Evolutionary conservation across 2,888 invertebrate species (phyloP).

Genomic region (Agriopis marginaria): DNA sequence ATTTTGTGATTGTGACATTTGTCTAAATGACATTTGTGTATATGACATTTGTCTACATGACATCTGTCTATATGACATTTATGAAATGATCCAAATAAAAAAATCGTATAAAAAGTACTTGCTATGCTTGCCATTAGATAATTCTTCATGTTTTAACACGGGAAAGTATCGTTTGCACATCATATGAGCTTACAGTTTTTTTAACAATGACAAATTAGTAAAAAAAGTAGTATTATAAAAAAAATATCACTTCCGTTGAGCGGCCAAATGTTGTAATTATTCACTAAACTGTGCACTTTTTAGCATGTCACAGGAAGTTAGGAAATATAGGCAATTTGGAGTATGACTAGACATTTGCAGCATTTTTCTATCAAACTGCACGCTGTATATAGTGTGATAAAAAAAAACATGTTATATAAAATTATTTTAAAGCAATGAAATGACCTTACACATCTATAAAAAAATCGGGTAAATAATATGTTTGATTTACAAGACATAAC

Average conservation of each 20-base stretch:
- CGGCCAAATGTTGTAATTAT: slow-evolving; percentile 42
- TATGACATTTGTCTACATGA: too few relatives aligned
- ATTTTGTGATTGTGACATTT: too few relatives aligned
- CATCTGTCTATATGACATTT: too few relatives aligned
- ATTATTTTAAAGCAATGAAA: not conserved
- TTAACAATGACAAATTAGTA: not conserved
- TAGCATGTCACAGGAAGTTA: slow-evolving; percentile 42
- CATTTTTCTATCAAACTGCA: slow-evolving; percentile 23
- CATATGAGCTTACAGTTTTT: not conserved
- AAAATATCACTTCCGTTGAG: slow-evolving; percentile 41
- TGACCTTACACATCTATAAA: not conserved
- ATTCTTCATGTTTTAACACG: too few relatives aligned
- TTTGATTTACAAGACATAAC: not conserved
- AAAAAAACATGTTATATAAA: not conserved
- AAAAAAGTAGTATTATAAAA: slow-evolving; percentile 27
- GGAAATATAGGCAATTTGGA: slow-evolving; percentile 38
- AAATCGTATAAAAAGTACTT: too few relatives aligned
- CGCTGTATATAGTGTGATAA: slow-evolving; percentile 3
- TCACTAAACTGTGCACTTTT: slow-evolving; percentile 33
- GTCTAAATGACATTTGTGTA: too few relatives aligned
- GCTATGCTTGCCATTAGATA: too few relatives aligned
- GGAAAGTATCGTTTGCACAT: too few relatives aligned
- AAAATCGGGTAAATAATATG: not conserved
- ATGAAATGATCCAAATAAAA: too few relatives aligned
- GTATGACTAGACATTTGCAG: slow-evolving; percentile 39